A percentile compares a stretch with the other conserved stretches of the same genome.
phyloP scores from a whole-genome alignment of 2,113 vertebrate species.

The Corvus cornix region DNA sequence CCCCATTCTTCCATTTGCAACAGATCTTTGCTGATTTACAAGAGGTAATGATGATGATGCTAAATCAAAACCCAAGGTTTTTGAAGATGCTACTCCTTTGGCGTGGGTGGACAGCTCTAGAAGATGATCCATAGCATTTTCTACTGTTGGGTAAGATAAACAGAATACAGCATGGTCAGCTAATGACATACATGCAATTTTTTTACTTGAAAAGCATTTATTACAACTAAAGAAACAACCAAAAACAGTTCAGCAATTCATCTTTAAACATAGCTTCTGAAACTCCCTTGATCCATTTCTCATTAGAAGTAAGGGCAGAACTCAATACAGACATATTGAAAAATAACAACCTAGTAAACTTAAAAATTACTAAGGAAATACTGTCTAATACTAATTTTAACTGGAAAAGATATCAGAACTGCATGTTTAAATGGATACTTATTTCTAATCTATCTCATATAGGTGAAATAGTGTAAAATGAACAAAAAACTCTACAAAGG shows the following conservation, averaged over 20 bases:
- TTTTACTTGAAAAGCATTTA: not conserved
- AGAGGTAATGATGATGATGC: constrained; percentile 70
- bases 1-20: constrained; percentile 1
- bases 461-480: not conserved
- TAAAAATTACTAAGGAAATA: not conserved
- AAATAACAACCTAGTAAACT: not conserved
- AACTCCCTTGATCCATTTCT: not conserved
- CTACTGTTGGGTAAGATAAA: constrained; percentile 77
- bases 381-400: not conserved
- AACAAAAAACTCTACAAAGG: not conserved
- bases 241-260: not conserved
- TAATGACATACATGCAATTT: not conserved
- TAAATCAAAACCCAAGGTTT: constrained; percentile 77
- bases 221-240: not conserved
- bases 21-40: constrained; percentile 39
- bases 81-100: constrained; percentile 66
- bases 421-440: not conserved
- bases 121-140: constrained; percentile 91
- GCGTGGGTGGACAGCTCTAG: constrained; percentile 88
- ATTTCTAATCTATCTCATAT: not conserved
- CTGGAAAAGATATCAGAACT: not conserved
- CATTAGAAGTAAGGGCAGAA: not conserved
- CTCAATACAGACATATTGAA: not conserved
- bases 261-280: not conserved
- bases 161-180: constrained; percentile 10